Conservation (phyloP, 2,113 vertebrate species). For the Melanerpes formicivorus region DNA sequence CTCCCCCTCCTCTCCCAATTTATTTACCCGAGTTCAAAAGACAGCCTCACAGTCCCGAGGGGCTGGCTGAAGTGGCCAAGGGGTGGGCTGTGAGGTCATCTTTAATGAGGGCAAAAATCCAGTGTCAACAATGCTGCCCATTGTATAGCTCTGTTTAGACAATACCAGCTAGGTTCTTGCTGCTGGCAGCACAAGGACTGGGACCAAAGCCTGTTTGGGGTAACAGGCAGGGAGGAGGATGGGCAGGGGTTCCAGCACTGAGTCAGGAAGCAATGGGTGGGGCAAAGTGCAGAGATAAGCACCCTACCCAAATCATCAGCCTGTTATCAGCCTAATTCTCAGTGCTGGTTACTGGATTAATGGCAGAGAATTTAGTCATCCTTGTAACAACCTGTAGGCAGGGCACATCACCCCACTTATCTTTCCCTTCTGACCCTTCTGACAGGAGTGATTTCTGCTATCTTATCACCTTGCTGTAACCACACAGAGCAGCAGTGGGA, state of each 20-base stretch:
- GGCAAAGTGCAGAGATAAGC: slow-evolving; percentile 39
- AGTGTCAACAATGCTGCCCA: slow-evolving; percentile 64
- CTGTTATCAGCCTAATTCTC: background rate
- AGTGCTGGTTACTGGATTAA: background rate
- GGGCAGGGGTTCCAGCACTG: background rate
- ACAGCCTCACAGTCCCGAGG: slow-evolving; percentile 60
- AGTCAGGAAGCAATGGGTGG: background rate
- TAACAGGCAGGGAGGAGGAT: slow-evolving; percentile 1
- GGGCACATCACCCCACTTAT: background rate
- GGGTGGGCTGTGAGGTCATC: slow-evolving; percentile 70
- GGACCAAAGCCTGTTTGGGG: slow-evolving; percentile 25
- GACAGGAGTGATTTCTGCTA: background rate
- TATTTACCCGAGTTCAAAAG: slow-evolving; percentile 68
- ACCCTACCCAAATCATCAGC: background rate
- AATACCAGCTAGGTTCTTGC: slow-evolving; percentile 46
- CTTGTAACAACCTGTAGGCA: background rate
- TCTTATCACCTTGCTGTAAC: background rate
- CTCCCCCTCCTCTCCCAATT: slow-evolving; percentile 51
- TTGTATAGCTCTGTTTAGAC: slow-evolving; percentile 65
- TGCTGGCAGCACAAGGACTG: background rate
- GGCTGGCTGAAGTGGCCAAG: slow-evolving; percentile 64
- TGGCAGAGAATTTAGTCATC: background rate
- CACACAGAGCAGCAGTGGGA: background rate
- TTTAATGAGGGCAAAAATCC: slow-evolving; percentile 62
- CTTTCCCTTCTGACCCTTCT: background rate